A percentile compares a stretch with the other conserved stretches of the same genome.
These are phyloP conservation scores for Heterotis niloticus DNA, from an alignment of 2,113 vertebrate species.

Conservation along the genomic window DNA sequence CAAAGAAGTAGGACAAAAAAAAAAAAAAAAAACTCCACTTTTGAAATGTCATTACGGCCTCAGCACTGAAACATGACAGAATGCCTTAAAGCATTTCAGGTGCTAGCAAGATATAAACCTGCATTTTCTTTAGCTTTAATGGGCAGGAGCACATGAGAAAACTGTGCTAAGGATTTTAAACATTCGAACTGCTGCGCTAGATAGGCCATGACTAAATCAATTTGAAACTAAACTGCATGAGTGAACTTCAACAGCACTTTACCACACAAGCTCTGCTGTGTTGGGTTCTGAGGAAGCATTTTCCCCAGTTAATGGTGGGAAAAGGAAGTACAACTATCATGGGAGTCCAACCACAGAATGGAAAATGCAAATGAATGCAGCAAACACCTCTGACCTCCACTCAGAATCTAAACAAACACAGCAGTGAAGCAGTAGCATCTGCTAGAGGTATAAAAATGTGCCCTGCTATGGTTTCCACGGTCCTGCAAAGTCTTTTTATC, in stretches of 20 bases:
- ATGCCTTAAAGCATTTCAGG: background rate
- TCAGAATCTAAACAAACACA: slow-evolving; percentile 53
- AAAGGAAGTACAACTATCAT: slow-evolving; percentile 47
- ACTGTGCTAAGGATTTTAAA: background rate
- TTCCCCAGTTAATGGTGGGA: slow-evolving; percentile 46
- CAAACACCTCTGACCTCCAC: slow-evolving; percentile 45
- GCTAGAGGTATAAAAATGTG: background rate
- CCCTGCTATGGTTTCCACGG: too few relatives aligned
- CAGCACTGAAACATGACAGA: slow-evolving; percentile 28
- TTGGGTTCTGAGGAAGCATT: slow-evolving; percentile 6
- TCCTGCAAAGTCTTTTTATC: too few relatives aligned
- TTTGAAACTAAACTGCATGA: background rate
- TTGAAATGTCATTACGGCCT: slow-evolving; percentile 20
- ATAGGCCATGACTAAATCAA: background rate
- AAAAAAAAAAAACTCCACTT: slow-evolving; percentile 6
- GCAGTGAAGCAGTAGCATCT: slow-evolving; percentile 27
- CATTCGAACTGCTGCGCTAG: background rate
- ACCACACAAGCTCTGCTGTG: slow-evolving; percentile 12
- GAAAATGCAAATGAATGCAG: slow-evolving; percentile 59
- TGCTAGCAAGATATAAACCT: background rate
- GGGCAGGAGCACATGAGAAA: background rate
- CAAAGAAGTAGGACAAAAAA: background rate
- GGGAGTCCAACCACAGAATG: slow-evolving; percentile 54
- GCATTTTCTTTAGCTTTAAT: background rate
- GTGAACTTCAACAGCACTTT: background rate